Percentiles rank a stretch among this genome's conserved stretches.
These are phyloP conservation scores for Stegastes partitus DNA, from an alignment of 2,113 vertebrate species.

Conservation along the genomic window DNA sequence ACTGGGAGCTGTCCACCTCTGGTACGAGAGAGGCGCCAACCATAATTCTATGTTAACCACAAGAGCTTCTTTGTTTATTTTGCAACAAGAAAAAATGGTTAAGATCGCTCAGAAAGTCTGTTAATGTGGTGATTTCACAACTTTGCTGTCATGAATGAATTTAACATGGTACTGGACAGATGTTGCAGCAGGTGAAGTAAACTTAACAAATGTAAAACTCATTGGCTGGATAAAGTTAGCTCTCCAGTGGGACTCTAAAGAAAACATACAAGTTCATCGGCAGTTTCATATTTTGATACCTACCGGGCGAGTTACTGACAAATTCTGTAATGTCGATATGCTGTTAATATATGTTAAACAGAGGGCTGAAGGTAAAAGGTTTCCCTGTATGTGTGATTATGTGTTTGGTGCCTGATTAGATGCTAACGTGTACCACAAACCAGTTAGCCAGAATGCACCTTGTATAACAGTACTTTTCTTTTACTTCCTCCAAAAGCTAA, in stretches of 20 bases:
- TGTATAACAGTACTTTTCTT: background rate
- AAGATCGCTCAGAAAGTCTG: no score
- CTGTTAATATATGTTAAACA: no score
- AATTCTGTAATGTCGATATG: no score
- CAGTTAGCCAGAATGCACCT: background rate
- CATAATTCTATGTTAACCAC: background rate
- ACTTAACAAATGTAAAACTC: no score
- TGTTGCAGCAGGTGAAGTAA: no score
- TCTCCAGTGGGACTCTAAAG: no score
- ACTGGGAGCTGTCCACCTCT: constrained; percentile 83
- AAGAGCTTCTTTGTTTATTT: background rate
- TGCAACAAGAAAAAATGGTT: background rate
- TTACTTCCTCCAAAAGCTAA: constrained; percentile 71
- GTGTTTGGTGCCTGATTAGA: background rate
- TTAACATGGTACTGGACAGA: background rate
- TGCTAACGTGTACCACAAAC: background rate
- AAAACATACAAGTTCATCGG: no score
- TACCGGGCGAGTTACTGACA: no score
- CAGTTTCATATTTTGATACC: no score
- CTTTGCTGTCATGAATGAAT: background rate
- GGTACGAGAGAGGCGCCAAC: constrained; percentile 69
- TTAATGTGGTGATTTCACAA: background rate
- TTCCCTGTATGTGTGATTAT: no score
- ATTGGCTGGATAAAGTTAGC: no score
- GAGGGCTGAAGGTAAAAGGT: no score